Conservation (phyloP, 2,888 invertebrate genomes). For the Stegophylla sp. region DNA sequence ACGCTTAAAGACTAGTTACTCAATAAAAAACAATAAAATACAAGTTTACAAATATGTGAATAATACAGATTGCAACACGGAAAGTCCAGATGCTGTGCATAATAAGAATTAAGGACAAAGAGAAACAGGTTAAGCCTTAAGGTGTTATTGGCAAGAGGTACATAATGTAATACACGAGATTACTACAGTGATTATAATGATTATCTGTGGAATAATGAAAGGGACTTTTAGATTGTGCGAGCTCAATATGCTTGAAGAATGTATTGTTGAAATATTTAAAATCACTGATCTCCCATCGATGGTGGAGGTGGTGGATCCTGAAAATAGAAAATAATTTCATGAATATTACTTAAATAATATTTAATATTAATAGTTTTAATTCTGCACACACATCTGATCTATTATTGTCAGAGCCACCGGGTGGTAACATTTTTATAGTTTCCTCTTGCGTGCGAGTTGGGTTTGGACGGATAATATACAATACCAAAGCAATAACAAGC, state of each 20-base stretch:
- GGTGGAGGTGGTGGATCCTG: slow-evolving; percentile 52
- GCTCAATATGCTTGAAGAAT: slow-evolving; percentile 50
- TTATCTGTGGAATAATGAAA: slow-evolving; percentile 56
- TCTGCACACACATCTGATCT: slow-evolving; percentile 40
- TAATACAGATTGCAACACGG: too few relatives aligned
- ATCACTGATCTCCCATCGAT: slow-evolving; percentile 47
- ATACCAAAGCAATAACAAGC: slow-evolving; percentile 61
- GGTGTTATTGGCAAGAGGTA: too few relatives aligned
- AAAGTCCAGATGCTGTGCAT: too few relatives aligned
- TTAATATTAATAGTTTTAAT: background rate
- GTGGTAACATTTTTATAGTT: slow-evolving; percentile 39
- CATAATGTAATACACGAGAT: too few relatives aligned
- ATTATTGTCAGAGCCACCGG: slow-evolving; percentile 38
- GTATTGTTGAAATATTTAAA: slow-evolving; percentile 19
- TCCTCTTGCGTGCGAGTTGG: slow-evolving; percentile 27
- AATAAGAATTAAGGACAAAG: too few relatives aligned
- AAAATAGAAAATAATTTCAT: slow-evolving; percentile 31
- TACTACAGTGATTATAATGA: slow-evolving; percentile 52
- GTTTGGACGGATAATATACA: slow-evolving; percentile 61
- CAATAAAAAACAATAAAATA: too few relatives aligned
- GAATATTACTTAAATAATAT: background rate
- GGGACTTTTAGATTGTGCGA: slow-evolving; percentile 44
- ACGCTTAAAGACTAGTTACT: too few relatives aligned
- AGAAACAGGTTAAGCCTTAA: too few relatives aligned
- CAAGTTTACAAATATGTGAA: too few relatives aligned